These are phyloP conservation scores for Escarpia spicata DNA, from an alignment of 2,888 invertebrate genomes.

Conservation along the genomic window DNA sequence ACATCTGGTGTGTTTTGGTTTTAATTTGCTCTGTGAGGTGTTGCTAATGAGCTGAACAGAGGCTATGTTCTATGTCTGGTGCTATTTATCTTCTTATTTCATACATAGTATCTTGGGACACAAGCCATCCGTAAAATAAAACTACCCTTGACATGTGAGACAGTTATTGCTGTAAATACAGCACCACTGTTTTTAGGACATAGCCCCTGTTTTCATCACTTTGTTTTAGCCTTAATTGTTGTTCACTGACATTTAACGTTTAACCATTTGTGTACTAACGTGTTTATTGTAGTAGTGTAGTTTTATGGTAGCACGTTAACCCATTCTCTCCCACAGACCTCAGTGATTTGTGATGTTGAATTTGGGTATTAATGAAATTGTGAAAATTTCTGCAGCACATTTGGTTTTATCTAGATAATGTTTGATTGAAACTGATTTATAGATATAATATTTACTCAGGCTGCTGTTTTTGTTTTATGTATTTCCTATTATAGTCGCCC, in stretches of 20 bases:
- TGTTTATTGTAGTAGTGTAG: conserved; percentile 13
- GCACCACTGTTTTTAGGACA: neutral
- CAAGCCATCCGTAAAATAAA: neutral
- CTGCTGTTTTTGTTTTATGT: too few relatives aligned
- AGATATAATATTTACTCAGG: too few relatives aligned
- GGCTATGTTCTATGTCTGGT: neutral
- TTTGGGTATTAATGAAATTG: neutral
- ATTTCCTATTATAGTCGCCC: too few relatives aligned
- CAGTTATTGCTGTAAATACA: neutral
- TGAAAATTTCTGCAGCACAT: neutral
- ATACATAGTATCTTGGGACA: neutral
- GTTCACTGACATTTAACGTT: neutral
- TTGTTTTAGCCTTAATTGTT: neutral
- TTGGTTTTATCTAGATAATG: neutral
- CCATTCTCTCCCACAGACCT: neutral
- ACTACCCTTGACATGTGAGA: neutral
- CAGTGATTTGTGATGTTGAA: neutral
- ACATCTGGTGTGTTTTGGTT: neutral
- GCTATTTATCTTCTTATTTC: neutral
- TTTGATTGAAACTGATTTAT: too few relatives aligned
- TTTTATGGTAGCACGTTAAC: neutral
- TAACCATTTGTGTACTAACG: neutral
- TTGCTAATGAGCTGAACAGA: neutral
- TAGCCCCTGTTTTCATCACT: neutral
- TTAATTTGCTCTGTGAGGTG: neutral